Percentiles rank a stretch among this genome's conserved stretches.
These are phyloP conservation scores for Temnothorax nylanderi DNA, from an alignment of 1,140 invertebrate species.

Conservation along the genomic window DNA sequence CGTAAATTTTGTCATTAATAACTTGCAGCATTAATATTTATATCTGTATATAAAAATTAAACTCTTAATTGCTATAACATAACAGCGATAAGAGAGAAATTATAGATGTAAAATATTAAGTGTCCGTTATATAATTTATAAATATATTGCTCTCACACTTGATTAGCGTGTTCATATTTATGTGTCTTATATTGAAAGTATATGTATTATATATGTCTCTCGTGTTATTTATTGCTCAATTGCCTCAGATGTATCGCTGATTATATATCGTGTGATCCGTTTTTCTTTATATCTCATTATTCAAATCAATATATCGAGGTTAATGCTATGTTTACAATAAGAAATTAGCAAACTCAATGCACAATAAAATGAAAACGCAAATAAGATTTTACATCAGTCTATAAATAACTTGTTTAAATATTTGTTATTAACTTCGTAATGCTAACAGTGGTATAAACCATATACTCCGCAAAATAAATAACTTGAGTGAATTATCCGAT, in stretches of 20 bases:
- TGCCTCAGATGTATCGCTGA: background rate
- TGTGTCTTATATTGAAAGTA: background rate
- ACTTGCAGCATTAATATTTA: background rate
- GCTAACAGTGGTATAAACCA: background rate
- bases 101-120: background rate
- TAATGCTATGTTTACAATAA: background rate
- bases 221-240: slow-evolving; percentile 1
- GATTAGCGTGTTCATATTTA: background rate
- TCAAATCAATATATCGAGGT: slow-evolving; percentile 3
- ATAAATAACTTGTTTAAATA: slow-evolving; percentile 10
- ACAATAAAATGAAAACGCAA: slow-evolving; percentile 3
- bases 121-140: background rate
- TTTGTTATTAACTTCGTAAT: background rate
- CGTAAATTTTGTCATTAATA: background rate
- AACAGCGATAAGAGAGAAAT: background rate
- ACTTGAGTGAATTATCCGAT: background rate
- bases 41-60: background rate
- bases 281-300: background rate
- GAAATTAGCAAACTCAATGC: background rate
- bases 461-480: slow-evolving; percentile 8
- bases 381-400: background rate
- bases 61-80: background rate
- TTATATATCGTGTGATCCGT: background rate
- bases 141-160: background rate
- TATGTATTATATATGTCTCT: background rate